A percentile compares a stretch with the other conserved stretches of the same genome.
phyloP scores from a whole-genome alignment of 2,888 invertebrate genomes.

The Altica lythri region DNA sequence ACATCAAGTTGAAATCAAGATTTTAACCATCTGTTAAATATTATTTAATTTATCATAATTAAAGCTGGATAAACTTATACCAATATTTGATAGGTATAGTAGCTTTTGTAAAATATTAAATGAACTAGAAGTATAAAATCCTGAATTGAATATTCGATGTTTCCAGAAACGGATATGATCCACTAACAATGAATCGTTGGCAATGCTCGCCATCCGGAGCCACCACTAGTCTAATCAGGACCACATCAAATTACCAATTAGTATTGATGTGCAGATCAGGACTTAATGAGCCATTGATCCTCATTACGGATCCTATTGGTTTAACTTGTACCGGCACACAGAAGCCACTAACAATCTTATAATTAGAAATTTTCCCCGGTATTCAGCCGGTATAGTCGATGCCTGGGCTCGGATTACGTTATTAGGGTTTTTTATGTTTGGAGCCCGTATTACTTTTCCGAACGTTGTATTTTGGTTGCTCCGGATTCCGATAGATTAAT shows the following conservation, averaged over 20 bases:
- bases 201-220: too few relatives aligned
- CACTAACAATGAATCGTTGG: too few relatives aligned
- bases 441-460: constrained; percentile 1
- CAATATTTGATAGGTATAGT: too few relatives aligned
- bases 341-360: constrained; percentile 27
- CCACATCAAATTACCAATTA: constrained; percentile 58
- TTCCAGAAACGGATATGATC: too few relatives aligned
- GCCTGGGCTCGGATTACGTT: constrained; percentile 17
- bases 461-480: neutral
- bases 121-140: too few relatives aligned
- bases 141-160: too few relatives aligned
- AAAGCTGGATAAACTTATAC: too few relatives aligned
- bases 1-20: too few relatives aligned
- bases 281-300: constrained; percentile 56
- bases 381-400: neutral
- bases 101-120: too few relatives aligned
- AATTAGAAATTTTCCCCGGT: constrained; percentile 24
- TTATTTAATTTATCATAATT: too few relatives aligned
- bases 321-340: constrained; percentile 29
- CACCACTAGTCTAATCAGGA: constrained; percentile 34
- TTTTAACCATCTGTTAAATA: too few relatives aligned
- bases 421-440: constrained; percentile 14
- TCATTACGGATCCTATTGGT: constrained; percentile 45
- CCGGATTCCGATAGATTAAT: neutral
- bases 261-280: constrained; percentile 53